These are phyloP conservation scores for Hipparchia semele DNA, from an alignment of 2,888 invertebrate genomes.

Conservation along the genomic window DNA sequence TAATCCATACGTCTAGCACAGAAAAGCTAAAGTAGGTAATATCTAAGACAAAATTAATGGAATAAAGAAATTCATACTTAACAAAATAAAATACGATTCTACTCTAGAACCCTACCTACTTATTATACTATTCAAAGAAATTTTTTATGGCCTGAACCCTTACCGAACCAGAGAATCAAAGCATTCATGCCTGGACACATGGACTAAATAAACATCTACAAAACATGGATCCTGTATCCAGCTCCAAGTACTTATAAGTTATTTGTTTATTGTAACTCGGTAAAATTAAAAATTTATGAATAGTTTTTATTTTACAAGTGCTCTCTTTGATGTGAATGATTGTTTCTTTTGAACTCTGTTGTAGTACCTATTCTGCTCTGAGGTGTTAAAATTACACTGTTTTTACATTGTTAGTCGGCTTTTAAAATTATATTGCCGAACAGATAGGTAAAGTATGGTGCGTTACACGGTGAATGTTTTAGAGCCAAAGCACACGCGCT, in stretches of 20 bases:
- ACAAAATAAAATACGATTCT: too few relatives aligned
- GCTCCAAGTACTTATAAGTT: background rate
- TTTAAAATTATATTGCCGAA: constrained; percentile 51
- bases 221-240: background rate
- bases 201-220: constrained; percentile 9
- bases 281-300: constrained; percentile 7
- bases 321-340: constrained; percentile 16
- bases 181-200: constrained; percentile 54
- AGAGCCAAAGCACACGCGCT: background rate
- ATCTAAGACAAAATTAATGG: too few relatives aligned
- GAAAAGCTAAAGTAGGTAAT: too few relatives aligned
- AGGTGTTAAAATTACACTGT: constrained; percentile 1
- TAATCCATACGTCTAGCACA: too few relatives aligned
- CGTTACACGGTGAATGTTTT: constrained; percentile 47
- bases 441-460: constrained; percentile 53
- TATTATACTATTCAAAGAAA: too few relatives aligned
- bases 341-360: constrained; percentile 19
- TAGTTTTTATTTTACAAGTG: constrained; percentile 17
- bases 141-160: too few relatives aligned
- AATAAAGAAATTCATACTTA: too few relatives aligned
- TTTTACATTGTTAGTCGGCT: constrained; percentile 43
- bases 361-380: background rate
- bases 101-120: too few relatives aligned
- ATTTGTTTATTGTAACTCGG: constrained; percentile 13
- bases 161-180: constrained; percentile 22